Conservation (phyloP, 2,113 vertebrate genomes). For the Poicephalus gulielmi region DNA sequence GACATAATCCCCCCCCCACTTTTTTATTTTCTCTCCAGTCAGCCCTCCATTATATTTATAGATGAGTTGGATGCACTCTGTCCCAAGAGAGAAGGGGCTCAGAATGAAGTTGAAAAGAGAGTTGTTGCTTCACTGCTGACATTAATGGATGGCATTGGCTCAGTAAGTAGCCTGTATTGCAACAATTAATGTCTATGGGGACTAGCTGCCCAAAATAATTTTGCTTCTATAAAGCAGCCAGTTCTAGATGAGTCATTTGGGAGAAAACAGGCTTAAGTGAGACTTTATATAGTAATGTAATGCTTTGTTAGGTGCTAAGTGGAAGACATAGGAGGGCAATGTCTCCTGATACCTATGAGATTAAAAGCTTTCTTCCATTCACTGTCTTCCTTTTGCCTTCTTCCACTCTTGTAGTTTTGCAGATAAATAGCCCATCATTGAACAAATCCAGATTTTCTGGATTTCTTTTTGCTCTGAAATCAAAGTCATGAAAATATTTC, state of each 20-base stretch:
- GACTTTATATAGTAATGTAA: background rate
- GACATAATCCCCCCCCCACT: background rate
- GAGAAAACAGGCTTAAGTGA: background rate
- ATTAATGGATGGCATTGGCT: slow-evolving; percentile 95
- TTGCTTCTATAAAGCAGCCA: background rate
- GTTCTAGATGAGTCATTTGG: background rate
- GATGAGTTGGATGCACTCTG: slow-evolving; percentile 96
- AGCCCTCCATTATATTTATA: slow-evolving; percentile 94
- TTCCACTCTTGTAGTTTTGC: background rate
- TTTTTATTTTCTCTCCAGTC: slow-evolving; percentile 61
- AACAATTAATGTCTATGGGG: too few species aligned
- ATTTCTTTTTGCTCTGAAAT: background rate
- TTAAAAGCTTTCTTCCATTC: background rate
- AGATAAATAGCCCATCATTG: background rate
- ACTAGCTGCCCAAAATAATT: background rate
- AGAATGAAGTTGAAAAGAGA: slow-evolving; percentile 97
- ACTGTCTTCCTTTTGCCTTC: background rate
- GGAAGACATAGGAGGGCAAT: background rate
- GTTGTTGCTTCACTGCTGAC: slow-evolving; percentile 93
- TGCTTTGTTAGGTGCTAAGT: background rate
- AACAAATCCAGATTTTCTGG: background rate
- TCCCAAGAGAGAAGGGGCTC: slow-evolving; percentile 90
- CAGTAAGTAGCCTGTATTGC: slow-evolving; percentile 75
- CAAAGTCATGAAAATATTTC: background rate
- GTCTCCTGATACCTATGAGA: background rate